Percentiles rank a stretch among this genome's conserved stretches.
These are phyloP conservation scores for Plutella xylostella DNA, from an alignment of 2,888 invertebrate genomes.

Conservation along the genomic window DNA sequence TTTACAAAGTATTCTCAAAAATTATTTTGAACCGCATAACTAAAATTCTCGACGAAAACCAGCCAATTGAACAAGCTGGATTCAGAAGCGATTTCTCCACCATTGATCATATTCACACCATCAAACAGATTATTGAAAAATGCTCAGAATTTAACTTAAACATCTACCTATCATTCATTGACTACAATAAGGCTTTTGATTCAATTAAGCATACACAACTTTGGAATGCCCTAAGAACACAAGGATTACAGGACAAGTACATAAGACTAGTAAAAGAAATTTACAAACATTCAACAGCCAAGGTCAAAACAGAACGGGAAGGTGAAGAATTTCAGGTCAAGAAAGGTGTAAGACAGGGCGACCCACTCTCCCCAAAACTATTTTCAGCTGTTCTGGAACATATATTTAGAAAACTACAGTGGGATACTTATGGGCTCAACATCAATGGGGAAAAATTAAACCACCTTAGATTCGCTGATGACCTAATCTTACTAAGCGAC, in stretches of 20 bases:
- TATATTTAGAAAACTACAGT: slow-evolving; percentile 4
- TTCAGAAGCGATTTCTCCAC: neutral
- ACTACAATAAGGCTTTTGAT: slow-evolving; percentile 17
- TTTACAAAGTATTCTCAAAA: neutral
- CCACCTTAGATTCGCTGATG: slow-evolving; percentile 1
- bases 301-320: slow-evolving; percentile 11
- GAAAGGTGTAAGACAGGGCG: slow-evolving; percentile 8
- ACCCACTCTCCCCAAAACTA: slow-evolving; percentile 10
- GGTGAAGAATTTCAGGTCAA: slow-evolving; percentile 8
- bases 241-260: slow-evolving; percentile 9
- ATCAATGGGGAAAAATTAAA: neutral
- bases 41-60: neutral
- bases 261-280: slow-evolving; percentile 12
- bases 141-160: neutral
- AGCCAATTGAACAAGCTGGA: neutral
- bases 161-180: slow-evolving; percentile 9
- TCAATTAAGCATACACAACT: slow-evolving; percentile 14
- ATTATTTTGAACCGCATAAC: neutral
- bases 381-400: slow-evolving; percentile 10
- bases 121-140: neutral
- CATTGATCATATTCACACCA: neutral
- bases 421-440: neutral
- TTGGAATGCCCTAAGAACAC: slow-evolving; percentile 14
- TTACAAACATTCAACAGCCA: slow-evolving; percentile 7
- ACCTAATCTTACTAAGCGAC: neutral